A percentile compares a stretch with the other conserved stretches of the same genome.
Evolutionary conservation across 2,113 vertebrate species (phyloP).

Genomic region (Brachyhypopomus occidentalis): DNA sequence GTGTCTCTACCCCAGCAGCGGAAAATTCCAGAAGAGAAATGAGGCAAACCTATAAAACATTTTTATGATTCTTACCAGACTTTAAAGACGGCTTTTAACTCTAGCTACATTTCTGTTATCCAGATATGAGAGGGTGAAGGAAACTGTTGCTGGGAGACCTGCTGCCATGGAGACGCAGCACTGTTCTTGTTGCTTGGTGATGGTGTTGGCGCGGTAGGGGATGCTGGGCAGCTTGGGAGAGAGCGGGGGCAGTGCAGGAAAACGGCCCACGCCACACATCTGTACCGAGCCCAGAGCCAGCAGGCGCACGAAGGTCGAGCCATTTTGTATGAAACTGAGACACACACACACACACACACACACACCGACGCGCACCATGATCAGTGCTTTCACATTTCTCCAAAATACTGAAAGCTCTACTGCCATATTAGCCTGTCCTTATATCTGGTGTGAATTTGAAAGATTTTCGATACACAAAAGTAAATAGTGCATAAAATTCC

Average conservation of each 20-base stretch:
- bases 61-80: background rate
- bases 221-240: constrained; percentile 80
- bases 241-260: constrained; percentile 81
- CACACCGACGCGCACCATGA: background rate
- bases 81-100: background rate
- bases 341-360: constrained; percentile 32
- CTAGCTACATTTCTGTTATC: background rate
- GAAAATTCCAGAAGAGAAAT: constrained; percentile 95
- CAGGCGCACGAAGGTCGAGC: constrained; percentile 90
- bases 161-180: constrained; percentile 92
- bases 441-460: no score
- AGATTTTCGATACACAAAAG: no score
- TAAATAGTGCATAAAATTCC: no score
- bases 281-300: constrained; percentile 92
- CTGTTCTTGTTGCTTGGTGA: constrained; percentile 85
- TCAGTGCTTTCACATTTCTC: background rate
- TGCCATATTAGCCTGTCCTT: background rate
- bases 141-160: constrained; percentile 74
- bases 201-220: constrained; percentile 80
- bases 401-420: background rate
- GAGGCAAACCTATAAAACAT: constrained; percentile 84
- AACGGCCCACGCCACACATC: constrained; percentile 87
- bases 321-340: constrained; percentile 89
- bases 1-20: constrained; percentile 97
- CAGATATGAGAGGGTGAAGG: background rate